Evolutionary conservation across 2,113 vertebrate genomes (phyloP).

Genomic region (Oryzias curvinotus): DNA sequence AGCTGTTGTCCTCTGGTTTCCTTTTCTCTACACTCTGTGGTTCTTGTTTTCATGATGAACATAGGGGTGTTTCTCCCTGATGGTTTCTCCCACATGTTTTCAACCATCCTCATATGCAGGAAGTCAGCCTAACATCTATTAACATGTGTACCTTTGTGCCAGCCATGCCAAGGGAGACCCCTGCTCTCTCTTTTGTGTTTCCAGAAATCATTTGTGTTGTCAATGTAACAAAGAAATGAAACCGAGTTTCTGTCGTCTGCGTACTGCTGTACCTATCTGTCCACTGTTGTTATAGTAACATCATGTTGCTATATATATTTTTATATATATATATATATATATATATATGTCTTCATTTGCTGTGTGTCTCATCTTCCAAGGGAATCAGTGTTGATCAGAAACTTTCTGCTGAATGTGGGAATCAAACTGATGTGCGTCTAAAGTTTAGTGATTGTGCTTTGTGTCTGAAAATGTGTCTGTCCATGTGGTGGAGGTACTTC

Average conservation of each 20-base stretch:
- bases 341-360: constrained; percentile 37
- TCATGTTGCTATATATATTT: constrained; percentile 61
- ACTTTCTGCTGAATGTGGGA: constrained; percentile 8
- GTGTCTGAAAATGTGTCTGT: constrained; percentile 49
- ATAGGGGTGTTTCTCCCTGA: constrained; percentile 58
- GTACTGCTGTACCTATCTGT: constrained; percentile 66
- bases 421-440: constrained; percentile 20
- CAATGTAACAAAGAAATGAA: constrained; percentile 43
- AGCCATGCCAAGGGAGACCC: constrained; percentile 57
- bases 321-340: constrained; percentile 67
- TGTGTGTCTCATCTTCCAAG: constrained; percentile 55
- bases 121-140: constrained; percentile 56
- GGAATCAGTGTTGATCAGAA: constrained; percentile 27
- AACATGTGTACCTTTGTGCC: constrained; percentile 48
- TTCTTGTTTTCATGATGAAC: constrained; percentile 62
- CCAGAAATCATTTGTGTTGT: constrained; percentile 36
- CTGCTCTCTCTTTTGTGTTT: constrained; percentile 44
- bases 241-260: constrained; percentile 47
- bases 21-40: constrained; percentile 43
- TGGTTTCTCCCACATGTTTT: constrained; percentile 53
- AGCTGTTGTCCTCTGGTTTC: constrained; percentile 21
- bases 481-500: constrained; percentile 53
- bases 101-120: constrained; percentile 44
- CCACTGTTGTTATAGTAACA: constrained; percentile 38
- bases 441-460: constrained; percentile 39